Evolutionary conservation across 2,797 vertebrate species (phyloP).

Genomic region (Falco novaeseelandiae): DNA sequence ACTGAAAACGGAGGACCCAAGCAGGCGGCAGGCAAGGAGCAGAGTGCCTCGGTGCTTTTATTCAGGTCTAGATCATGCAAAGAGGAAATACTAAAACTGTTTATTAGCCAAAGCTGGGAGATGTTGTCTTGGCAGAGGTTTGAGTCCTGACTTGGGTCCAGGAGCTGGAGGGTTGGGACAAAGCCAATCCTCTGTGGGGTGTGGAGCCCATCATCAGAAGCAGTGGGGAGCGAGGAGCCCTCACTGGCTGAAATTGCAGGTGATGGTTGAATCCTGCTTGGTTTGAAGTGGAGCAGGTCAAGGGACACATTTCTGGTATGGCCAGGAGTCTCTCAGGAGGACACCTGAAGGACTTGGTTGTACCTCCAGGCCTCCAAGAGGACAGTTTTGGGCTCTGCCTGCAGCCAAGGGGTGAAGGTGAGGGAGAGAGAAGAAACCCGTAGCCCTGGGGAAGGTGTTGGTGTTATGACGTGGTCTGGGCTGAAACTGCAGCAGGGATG

Average conservation of each 20-base stretch:
- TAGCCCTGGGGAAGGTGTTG: not conserved
- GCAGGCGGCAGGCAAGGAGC: not conserved
- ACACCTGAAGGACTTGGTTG: not conserved
- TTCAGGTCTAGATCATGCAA: not conserved
- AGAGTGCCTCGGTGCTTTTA: not conserved
- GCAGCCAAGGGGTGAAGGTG: not conserved
- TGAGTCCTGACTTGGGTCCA: not conserved
- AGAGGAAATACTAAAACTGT: not conserved
- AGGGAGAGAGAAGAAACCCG: not conserved
- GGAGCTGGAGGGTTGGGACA: not conserved
- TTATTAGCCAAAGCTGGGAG: not conserved
- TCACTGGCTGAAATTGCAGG: not conserved
- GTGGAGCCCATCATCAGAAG: not conserved
- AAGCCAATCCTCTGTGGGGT: not conserved
- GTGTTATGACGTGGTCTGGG: not conserved
- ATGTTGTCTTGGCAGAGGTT: not conserved
- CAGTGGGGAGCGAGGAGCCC: not conserved
- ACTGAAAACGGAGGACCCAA: not conserved
- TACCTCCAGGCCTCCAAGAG: not conserved
- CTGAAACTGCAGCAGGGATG: not conserved
- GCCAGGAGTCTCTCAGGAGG: not conserved
- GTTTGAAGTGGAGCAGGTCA: not conserved
- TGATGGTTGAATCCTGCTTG: rapidly evolving
- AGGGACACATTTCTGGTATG: not conserved
- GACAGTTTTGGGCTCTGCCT: not conserved